Evolutionary conservation across 2,888 invertebrate species (phyloP).

Genomic region (Rhamnusium bicolor): DNA sequence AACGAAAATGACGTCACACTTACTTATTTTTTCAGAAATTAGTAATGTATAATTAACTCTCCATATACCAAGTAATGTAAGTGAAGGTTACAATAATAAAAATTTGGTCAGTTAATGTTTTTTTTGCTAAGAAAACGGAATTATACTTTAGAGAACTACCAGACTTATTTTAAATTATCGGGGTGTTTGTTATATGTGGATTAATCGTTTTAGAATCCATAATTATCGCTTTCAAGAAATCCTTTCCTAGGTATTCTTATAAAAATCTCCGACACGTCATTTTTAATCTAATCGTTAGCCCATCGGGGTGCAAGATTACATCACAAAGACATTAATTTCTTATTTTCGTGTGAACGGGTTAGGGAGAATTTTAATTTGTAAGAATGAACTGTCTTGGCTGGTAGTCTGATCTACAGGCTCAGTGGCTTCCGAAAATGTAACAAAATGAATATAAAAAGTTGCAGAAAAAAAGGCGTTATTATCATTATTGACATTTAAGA

Average conservation of each 20-base stretch:
- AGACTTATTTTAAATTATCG: neutral
- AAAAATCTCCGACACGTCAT: neutral
- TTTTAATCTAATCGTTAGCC: neutral
- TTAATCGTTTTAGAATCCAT: neutral
- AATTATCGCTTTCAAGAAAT: neutral
- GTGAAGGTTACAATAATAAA: too few relatives aligned
- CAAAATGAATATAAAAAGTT: too few relatives aligned
- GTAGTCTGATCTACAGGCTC: neutral
- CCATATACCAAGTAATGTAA: too few relatives aligned
- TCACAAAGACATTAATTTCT: conserved; percentile 11
- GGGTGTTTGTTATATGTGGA: neutral
- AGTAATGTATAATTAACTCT: too few relatives aligned
- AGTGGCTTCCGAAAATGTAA: neutral
- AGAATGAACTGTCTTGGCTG: neutral
- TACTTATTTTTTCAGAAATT: too few relatives aligned
- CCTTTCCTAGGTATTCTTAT: neutral
- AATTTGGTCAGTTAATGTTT: too few relatives aligned
- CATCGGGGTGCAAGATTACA: conserved; percentile 17
- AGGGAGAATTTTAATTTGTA: neutral
- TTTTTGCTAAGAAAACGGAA: too few relatives aligned
- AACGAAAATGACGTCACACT: too few relatives aligned
- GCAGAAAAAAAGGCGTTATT: too few relatives aligned
- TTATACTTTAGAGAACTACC: neutral
- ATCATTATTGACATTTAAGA: too few relatives aligned
- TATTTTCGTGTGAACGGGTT: neutral